Conservation (phyloP, 2,888 invertebrate genomes). For the Leptarthrus brevirostris region DNA sequence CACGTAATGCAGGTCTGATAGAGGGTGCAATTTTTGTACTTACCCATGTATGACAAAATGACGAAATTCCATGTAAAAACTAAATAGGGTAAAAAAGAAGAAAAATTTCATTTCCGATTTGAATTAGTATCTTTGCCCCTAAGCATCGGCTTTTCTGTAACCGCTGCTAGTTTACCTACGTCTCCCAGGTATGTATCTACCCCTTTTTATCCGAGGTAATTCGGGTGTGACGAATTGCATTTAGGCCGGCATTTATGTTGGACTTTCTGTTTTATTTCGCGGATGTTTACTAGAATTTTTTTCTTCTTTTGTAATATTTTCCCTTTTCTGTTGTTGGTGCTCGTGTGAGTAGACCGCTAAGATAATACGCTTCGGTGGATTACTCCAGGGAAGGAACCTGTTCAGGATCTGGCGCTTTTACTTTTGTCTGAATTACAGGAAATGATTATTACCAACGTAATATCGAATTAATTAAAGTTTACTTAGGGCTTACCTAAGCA, state of each 20-base stretch:
- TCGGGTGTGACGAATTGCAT: slow-evolving; percentile 55
- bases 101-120: slow-evolving; percentile 54
- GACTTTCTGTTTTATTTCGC: slow-evolving; percentile 46
- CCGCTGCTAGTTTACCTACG: slow-evolving; percentile 20
- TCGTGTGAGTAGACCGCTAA: not conserved
- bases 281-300: slow-evolving; percentile 47
- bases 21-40: slow-evolving; percentile 53
- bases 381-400: slow-evolving; percentile 33
- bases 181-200: slow-evolving; percentile 50
- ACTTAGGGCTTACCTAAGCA: not conserved
- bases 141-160: slow-evolving; percentile 46
- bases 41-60: slow-evolving; percentile 55
- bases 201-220: slow-evolving; percentile 54
- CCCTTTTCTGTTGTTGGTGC: not conserved
- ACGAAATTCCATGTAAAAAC: slow-evolving; percentile 46
- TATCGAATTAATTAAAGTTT: slow-evolving; percentile 25
- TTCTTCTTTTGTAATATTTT: slow-evolving; percentile 5
- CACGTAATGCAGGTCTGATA: not conserved
- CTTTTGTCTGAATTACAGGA: slow-evolving; percentile 33
- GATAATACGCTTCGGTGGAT: slow-evolving; percentile 44
- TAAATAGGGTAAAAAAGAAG: slow-evolving; percentile 31
- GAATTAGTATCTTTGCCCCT: slow-evolving; percentile 53
- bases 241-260: slow-evolving; percentile 24
- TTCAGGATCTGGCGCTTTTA: slow-evolving; percentile 31
- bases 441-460: slow-evolving; percentile 42